Evolutionary conservation across 2,888 invertebrate genomes (phyloP), one percentile per base, ranked within the genome.

Genomic region (Parelbella ahira): DNA sequence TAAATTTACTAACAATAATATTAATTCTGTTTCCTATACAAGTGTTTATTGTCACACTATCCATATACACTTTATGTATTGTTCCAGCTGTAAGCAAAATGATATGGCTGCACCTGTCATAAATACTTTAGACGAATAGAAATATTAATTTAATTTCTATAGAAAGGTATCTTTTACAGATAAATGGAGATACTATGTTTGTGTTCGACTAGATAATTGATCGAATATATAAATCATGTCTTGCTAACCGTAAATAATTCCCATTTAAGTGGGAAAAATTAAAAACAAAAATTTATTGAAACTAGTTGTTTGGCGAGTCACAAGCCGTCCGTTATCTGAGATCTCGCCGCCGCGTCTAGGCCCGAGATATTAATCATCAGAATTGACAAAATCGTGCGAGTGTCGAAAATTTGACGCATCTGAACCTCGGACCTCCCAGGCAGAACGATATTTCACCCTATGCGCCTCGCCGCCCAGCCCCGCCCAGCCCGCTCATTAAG

Each of bases 301-400:
- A 4, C 25, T 6, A 30, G 10, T 8, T 29, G 56, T 54, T 39
- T 33, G 25, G 25, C 39, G 37, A 37, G 24, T 49, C 37, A 30
- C 41, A 45, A 29, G 45, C 41, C 27, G 44, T 18, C 46, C 48
- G 57, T 65, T 75, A 79, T 79, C 80, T 57, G 47, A 50, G 60
- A 76, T 79, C 75, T 68, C 62, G 51, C 51, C 57, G 49, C 56
- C 46, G 59, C 58, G 67, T 66, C 64, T 54, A 44, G 20, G 20
- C 58, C 52, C 53, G 63, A 72, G 78, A 82, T 78, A 84, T 82
- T 71, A 76, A 84, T 83, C 82, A 80, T 64, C 58, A 48, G 54
- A 68, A 72, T 83, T 80, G 83, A 82, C 84, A 84, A 83, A 84
- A 83, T 82, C 80, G 76, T 82, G 79, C 76, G 60, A 75, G 83